A percentile compares a stretch with the other conserved stretches of the same genome.
phyloP scores from a whole-genome alignment of 2,888 invertebrate species.

The Aquatica leii region DNA sequence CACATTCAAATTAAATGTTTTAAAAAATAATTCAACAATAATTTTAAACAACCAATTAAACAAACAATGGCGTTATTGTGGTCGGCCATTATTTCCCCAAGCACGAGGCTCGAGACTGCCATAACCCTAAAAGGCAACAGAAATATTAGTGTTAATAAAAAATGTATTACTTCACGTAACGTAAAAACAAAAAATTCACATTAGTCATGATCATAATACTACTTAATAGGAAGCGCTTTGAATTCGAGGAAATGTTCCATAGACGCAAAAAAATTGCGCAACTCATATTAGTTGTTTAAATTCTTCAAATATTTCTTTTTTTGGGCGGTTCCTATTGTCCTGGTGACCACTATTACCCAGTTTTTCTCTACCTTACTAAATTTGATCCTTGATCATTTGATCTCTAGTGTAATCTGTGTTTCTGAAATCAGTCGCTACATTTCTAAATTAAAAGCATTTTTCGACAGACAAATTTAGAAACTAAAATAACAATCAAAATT shows the following conservation, averaged over 20 bases:
- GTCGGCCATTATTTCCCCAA: background rate
- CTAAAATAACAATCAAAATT: no score
- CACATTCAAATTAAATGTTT: no score
- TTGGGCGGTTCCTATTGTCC: background rate
- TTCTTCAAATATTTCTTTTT: background rate
- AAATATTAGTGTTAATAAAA: background rate
- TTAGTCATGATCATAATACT: background rate
- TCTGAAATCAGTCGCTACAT: no score
- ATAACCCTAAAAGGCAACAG: background rate
- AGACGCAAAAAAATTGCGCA: background rate
- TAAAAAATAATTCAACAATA: no score
- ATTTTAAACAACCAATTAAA: no score
- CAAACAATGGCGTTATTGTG: background rate
- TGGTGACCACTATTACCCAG: background rate
- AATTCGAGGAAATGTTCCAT: background rate
- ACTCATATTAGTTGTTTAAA: background rate
- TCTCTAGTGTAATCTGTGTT: no score
- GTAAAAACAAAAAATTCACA: background rate
- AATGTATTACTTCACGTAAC: background rate
- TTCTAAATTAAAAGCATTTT: no score
- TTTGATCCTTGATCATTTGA: no score
- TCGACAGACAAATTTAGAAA: no score
- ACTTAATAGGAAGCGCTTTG: background rate
- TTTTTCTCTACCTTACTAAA: background rate
- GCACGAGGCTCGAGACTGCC: background rate